These are phyloP conservation scores for Ascaphus truei DNA, from an alignment of 2,113 vertebrate species.

Conservation along the genomic window DNA sequence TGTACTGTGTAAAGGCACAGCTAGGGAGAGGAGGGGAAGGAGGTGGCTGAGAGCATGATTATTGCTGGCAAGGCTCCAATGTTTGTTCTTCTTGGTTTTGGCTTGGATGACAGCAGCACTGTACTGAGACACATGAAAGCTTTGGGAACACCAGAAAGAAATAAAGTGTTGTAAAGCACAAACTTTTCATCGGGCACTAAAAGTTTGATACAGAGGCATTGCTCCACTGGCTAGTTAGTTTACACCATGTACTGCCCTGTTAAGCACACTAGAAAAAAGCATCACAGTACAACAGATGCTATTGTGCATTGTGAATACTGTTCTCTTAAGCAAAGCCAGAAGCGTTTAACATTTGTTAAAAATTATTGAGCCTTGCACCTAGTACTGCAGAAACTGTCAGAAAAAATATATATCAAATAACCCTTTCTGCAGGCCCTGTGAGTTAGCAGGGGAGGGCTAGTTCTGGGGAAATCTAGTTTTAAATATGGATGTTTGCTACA, in stretches of 20 bases:
- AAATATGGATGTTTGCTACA: no score
- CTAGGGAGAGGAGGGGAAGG: constrained; percentile 45
- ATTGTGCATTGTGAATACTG: neutral
- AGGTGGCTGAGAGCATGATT: constrained; percentile 55
- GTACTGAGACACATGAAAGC: constrained; percentile 47
- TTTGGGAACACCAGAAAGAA: constrained; percentile 37
- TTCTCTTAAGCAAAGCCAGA: no score
- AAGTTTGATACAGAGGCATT: neutral
- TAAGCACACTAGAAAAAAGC: no score
- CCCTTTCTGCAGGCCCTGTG: no score
- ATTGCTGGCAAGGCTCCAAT: constrained; percentile 53
- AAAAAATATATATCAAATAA: no score
- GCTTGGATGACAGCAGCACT: constrained; percentile 45
- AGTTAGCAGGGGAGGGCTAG: no score
- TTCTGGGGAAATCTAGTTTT: no score
- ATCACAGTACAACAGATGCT: neutral
- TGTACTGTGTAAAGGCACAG: constrained; percentile 44
- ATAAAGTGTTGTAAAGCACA: constrained; percentile 19
- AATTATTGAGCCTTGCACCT: no score
- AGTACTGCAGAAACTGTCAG: no score
- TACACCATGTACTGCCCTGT: neutral
- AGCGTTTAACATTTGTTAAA: no score
- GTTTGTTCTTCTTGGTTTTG: constrained; percentile 49
- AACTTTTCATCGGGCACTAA: neutral
- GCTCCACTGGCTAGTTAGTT: neutral